Evolutionary conservation across 2,888 invertebrate genomes (phyloP), one percentile per base, ranked within the genome.

Genomic region (Ligdia adustata): DNA sequence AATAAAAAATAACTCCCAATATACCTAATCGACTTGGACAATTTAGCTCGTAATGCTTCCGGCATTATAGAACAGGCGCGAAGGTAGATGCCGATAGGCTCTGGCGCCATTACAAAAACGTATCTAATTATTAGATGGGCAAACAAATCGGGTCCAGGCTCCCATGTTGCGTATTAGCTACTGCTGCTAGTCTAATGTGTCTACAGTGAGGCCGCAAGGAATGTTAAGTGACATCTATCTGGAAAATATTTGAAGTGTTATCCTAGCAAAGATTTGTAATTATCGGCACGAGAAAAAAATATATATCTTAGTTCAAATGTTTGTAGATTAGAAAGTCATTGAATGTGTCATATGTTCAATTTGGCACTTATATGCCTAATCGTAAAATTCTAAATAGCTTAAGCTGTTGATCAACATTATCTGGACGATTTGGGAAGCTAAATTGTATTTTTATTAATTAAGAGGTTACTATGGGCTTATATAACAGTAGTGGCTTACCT

Each of bases 151-250:
- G 60, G 60, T 59, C 58, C 62, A 65, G 47, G 34, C 61, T 60
- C 59, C 60, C 61, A 52, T 54, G 69, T 6, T 22, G 9, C 4
- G 1, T 31, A 35, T 9, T 16, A 33, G 24, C 34, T 40, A 12
- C 4, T 33, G 7, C 7, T 5, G n/a, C 9, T 22, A 24, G 12
- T 14, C 28, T 29, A 15, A 14, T n/a, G 33, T 33, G 12, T 7
- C 20, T 34, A 9, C 6, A 22, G 61, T 62, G 57, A 55, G 57
- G 60, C 74, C 72, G 75, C 69, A 75, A 78, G 73, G 79, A 83
- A 83, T 86, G 62, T 79, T 76, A 82, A 83, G 79, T 77, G 73
- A 69, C 63, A 67, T 74, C 69, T 77, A 79, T 82, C 74, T 75
- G 67, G 69, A 48, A 45, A 50, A 48, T 50, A 49, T 53, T 56